phyloP scores from a whole-genome alignment of 2,888 invertebrate species.

The Sesamia inferens region DNA sequence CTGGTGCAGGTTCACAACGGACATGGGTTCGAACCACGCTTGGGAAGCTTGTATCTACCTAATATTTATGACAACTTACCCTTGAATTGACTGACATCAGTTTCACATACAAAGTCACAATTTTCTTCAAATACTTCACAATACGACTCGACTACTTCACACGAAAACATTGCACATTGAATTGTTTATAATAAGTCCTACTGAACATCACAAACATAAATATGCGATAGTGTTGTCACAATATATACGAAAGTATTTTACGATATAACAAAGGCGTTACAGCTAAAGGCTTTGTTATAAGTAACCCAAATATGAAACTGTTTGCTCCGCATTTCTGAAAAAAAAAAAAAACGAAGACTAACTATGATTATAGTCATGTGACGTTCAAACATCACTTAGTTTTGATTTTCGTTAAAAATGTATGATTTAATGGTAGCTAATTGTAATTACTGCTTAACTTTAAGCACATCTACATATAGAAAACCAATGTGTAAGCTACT shows the following conservation, averaged over 20 bases:
- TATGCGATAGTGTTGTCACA: neutral
- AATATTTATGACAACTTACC: constrained; percentile 6
- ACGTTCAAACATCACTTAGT: no score
- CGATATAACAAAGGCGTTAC: neutral
- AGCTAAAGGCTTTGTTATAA: no score
- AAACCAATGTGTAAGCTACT: neutral
- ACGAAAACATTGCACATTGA: neutral
- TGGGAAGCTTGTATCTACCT: neutral
- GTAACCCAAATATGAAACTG: neutral
- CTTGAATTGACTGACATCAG: neutral
- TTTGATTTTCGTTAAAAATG: neutral
- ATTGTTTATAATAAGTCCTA: neutral
- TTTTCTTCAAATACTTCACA: neutral
- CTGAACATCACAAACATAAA: neutral
- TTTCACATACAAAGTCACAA: neutral
- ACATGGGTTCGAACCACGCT: neutral
- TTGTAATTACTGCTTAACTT: neutral
- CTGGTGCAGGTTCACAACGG: neutral
- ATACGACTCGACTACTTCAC: neutral
- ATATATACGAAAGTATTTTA: neutral
- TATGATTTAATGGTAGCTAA: neutral
- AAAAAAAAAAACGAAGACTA: neutral
- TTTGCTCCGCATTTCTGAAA: neutral
- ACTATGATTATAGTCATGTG: no score
- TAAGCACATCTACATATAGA: neutral